Conservation (phyloP, 1,140 invertebrate genomes). For the Hycleus phaleratus region DNA sequence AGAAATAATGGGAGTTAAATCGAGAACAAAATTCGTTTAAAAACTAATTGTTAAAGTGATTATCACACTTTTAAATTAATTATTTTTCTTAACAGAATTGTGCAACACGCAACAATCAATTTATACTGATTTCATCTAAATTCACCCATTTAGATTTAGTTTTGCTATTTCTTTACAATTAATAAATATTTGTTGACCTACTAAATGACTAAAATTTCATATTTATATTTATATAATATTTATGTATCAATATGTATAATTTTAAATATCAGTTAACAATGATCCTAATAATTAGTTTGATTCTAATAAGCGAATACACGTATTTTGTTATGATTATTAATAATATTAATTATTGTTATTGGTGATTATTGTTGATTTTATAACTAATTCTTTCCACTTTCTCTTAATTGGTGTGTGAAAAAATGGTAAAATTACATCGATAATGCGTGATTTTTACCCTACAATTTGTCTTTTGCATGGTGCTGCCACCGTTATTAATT, state of each 20-base stretch:
- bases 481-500: slow-evolving; percentile 28
- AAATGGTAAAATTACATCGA: slow-evolving; percentile 10
- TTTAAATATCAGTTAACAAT: slow-evolving; percentile 40
- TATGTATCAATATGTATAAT: slow-evolving; percentile 13
- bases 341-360: neutral
- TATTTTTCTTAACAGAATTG: slow-evolving; percentile 18
- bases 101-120: slow-evolving; percentile 30
- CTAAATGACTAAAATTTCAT: slow-evolving; percentile 29
- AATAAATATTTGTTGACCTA: slow-evolving; percentile 35
- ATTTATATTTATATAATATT: slow-evolving; percentile 29
- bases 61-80: neutral
- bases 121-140: slow-evolving; percentile 13
- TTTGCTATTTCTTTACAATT: slow-evolving; percentile 20
- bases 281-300: slow-evolving; percentile 39
- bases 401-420: slow-evolving; percentile 4
- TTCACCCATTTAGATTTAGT: slow-evolving; percentile 24
- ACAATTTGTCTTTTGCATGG: slow-evolving; percentile 29
- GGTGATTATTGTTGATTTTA: neutral
- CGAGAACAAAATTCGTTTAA: too few relatives aligned
- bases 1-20: too few relatives aligned
- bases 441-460: slow-evolving; percentile 16
- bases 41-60: neutral
- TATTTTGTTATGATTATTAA: slow-evolving; percentile 4
- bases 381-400: neutral
- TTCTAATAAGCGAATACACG: slow-evolving; percentile 39